Percentiles rank a stretch among this genome's conserved stretches.
phyloP scores from a whole-genome alignment of 2,797 vertebrate genomes.

The Centropyge bicolor region DNA sequence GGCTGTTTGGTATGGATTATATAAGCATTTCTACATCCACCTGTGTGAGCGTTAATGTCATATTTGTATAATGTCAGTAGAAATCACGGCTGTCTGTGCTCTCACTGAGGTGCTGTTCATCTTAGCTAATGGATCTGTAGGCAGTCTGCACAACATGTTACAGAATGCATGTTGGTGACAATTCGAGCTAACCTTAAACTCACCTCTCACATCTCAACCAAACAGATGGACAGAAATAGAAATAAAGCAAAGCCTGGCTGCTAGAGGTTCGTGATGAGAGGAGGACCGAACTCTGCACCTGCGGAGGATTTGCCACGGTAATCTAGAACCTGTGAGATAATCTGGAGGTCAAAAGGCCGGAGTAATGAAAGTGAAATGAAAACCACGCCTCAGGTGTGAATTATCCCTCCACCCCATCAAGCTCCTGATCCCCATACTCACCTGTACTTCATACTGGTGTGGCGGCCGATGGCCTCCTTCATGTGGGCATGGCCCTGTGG shows the following conservation, averaged over 20 bases:
- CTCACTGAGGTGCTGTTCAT: conserved; percentile 29
- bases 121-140: conserved; percentile 50
- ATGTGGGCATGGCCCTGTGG: conserved; percentile 87
- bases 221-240: conserved; percentile 8
- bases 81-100: conserved; percentile 35
- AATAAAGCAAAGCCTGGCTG: not conserved
- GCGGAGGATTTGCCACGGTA: conserved; percentile 36
- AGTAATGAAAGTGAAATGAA: conserved; percentile 56
- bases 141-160: conserved; percentile 20
- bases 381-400: conserved; percentile 19
- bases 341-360: conserved; percentile 53
- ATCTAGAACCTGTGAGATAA: conserved; percentile 41
- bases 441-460: conserved; percentile 89
- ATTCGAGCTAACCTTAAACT: conserved; percentile 33
- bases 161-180: conserved; percentile 37
- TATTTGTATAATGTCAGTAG: conserved; percentile 51
- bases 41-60: conserved; percentile 52
- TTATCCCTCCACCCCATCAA: not conserved
- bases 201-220: conserved; percentile 38
- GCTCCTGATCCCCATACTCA: conserved; percentile 70
- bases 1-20: conserved; percentile 60
- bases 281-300: not conserved
- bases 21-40: conserved; percentile 50
- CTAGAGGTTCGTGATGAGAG: conserved; percentile 3
- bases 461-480: conserved; percentile 88